Base-by-base conservation (phyloP, 1,140 invertebrate genomes). In the Elysia chlorotica region DNA sequence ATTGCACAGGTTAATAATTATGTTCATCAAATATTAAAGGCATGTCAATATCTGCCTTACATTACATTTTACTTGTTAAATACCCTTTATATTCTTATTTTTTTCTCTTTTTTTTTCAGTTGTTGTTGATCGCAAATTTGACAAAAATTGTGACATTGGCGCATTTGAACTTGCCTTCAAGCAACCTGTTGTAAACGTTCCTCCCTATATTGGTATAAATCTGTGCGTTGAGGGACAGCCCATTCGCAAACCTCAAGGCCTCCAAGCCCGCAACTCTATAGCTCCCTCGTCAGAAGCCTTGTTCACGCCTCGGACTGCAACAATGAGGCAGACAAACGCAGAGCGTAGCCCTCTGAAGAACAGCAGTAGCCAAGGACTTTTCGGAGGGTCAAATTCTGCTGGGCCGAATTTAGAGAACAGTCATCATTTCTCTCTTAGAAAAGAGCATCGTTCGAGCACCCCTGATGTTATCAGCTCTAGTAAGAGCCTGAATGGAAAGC, bases 131-230 rank as follows among this genome's bases (percentile, higher is more conserved):
- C 89, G 91, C 72, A 90, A 91, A 56, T 88, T 90, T 59, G 92
- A 95, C 86, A 91, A 91, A 74, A 92, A 92, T 65, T 93, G 93
- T 19, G 92, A 94, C 75, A 95, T 94, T 3, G 96, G 96, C 25
- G 89, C 92, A 67, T 98, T 97, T 85, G 95, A 96, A 84, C 82
- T 96, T 71, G 91, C 92, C 23, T 96, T 94, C 85, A 93, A 92
- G 70, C 93, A 93, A 79, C 88, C 89, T 65, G 81, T 89, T 65
- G 89, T 93, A 25, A 92, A 93, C 1, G 92, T 93, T 2, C 95
- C 95, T 19, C 93, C 93, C 1, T 96, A 96, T 83, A 90, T 94
- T 69, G 94, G 95, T 1, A 90, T 93, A 67, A 92, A 91, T 56
- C 85, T 96, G 17, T 91, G 91, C 25, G 89, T 95, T 0, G 91